These are phyloP conservation scores for Epicauta chinensis DNA, from an alignment of 1,140 invertebrate species.

Conservation along the genomic window DNA sequence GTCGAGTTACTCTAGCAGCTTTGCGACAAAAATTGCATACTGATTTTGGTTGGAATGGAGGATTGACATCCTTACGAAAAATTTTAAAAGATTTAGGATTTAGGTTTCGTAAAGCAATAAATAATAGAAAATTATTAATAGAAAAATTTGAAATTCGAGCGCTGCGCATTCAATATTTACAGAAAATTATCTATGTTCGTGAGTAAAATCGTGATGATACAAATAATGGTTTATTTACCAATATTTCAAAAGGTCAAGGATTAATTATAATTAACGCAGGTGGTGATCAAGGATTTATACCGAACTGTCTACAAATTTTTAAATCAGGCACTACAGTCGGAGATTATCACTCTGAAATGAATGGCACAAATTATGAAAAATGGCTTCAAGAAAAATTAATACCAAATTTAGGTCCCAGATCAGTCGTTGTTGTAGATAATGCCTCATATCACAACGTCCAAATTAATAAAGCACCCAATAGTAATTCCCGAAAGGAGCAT, in stretches of 20 bases:
- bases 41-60: too few species aligned
- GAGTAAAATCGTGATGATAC: too few species aligned
- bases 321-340: conserved; percentile 9
- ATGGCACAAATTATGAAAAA: conserved; percentile 11
- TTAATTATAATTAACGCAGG: conserved; percentile 7
- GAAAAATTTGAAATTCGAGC: too few species aligned
- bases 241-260: neutral
- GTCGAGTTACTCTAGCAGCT: too few species aligned
- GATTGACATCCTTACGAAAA: too few species aligned
- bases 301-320: conserved; percentile 24
- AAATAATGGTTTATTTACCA: too few species aligned
- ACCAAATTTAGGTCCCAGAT: conserved; percentile 26
- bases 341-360: conserved; percentile 15
- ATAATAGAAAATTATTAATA: too few species aligned
- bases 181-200: too few species aligned
- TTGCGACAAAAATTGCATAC: too few species aligned
- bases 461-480: conserved; percentile 25
- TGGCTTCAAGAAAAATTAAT: conserved; percentile 12
- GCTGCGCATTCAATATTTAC: too few species aligned
- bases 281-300: conserved; percentile 24
- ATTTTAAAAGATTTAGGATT: too few species aligned
- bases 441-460: conserved; percentile 38
- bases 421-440: conserved; percentile 40
- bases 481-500: conserved; percentile 25
- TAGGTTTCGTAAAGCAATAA: too few species aligned